Evolutionary conservation across 2,113 vertebrate genomes (phyloP).

Genomic region (Petrocephalus microphthalmus): DNA sequence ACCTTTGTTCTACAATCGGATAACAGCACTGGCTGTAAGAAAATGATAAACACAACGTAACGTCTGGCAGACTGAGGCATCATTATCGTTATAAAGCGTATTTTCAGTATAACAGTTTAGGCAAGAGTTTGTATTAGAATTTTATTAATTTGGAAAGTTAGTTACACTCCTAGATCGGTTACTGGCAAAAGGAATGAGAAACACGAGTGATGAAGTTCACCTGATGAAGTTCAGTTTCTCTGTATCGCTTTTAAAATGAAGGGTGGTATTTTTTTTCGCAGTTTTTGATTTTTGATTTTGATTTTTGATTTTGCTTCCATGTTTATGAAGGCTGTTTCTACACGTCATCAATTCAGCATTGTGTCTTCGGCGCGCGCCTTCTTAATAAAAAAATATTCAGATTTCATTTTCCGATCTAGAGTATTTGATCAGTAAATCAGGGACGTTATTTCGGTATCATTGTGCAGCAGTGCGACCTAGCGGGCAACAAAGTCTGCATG

Average conservation of each 20-base stretch:
- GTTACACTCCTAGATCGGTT: neutral
- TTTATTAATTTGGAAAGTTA: neutral
- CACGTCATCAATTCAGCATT: neutral
- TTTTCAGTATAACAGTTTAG: neutral
- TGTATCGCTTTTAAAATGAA: neutral
- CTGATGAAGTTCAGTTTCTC: neutral
- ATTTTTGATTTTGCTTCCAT: neutral
- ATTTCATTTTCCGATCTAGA: neutral
- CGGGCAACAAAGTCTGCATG: neutral
- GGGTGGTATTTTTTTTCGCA: neutral
- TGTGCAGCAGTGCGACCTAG: conserved; percentile 11
- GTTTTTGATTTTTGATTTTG: neutral
- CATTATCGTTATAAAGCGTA: neutral
- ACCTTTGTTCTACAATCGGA: neutral
- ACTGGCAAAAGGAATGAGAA: too few species aligned
- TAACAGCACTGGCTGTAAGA: neutral
- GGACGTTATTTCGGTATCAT: neutral
- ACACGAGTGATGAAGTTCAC: neutral
- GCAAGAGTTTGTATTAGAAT: neutral
- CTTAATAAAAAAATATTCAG: neutral
- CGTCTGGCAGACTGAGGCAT: too few species aligned
- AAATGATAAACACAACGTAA: neutral
- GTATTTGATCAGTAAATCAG: neutral
- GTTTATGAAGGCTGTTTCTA: neutral
- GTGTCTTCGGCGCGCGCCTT: neutral